A percentile compares a stretch with the other conserved stretches of the same genome.
phyloP scores from a whole-genome alignment of 2,113 vertebrate genomes.

The Psittacula cyanocephala region DNA sequence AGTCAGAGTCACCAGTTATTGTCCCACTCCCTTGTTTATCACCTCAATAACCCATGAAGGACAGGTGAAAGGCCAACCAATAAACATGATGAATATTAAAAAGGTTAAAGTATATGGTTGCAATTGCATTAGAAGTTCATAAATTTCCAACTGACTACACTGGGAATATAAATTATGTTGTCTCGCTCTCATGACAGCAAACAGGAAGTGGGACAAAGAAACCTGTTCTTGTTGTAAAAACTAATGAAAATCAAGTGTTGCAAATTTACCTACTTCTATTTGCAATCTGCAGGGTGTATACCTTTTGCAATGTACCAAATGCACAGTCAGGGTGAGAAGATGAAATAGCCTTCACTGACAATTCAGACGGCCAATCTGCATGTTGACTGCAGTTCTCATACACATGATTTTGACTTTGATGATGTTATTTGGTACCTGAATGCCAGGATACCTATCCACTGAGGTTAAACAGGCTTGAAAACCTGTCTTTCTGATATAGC shows the following conservation, averaged over 20 bases:
- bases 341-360: background rate
- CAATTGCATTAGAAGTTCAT: background rate
- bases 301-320: background rate
- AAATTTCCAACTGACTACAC: background rate
- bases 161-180: background rate
- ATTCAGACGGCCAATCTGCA: background rate
- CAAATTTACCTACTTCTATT: background rate
- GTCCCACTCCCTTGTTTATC: conserved; percentile 6
- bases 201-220: background rate
- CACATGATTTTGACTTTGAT: background rate
- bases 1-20: background rate
- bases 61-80: conserved; percentile 37
- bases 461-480: background rate
- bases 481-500: background rate
- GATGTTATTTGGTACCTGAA: background rate
- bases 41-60: background rate
- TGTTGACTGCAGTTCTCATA: background rate
- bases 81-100: conserved; percentile 34
- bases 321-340: background rate
- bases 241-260: background rate
- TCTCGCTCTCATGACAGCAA: background rate
- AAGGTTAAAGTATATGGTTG: conserved; percentile 4
- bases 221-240: background rate
- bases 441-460: background rate
- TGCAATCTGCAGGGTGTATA: background rate